Base-by-base conservation (phyloP, 2,888 invertebrate species). In the Leucania comma region DNA sequence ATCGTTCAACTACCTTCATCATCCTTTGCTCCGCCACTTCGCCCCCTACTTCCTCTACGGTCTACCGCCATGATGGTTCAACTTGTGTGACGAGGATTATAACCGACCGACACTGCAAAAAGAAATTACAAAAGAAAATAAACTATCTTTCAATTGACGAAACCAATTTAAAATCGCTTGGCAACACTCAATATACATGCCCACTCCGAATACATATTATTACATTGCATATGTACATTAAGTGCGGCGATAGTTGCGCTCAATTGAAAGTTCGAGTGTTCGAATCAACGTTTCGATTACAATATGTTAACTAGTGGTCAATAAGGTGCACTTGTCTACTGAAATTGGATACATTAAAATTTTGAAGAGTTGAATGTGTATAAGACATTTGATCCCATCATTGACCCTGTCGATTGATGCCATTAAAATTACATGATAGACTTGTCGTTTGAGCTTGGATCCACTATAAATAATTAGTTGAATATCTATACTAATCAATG, bases 141-240 rank as follows among this genome's bases (percentile, higher is more conserved):
- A 48, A 51, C 14, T 4, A 48, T 38, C 6, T 22, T 58, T 53
- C 20, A 35, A 64, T 73, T 56, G 62, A 46, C 26, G 48, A 51
- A 63, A 48, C 48, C 22, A 50, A 72, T 26, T 35, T 17, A 20
- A 51, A 57, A 46, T 8, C 24, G 10, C 51, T 53, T 72, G 59
- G 53, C 60, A 64, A 63, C 42, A 59, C 51, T 60, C 54, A 32
- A 32, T 29, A 35, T 56, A 48, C 20, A 38, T 62, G 58, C 9
- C 35, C 58, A 62, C 29, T 62, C 61, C 58, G 59, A 65, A 75
- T 68, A 62, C 75, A 75, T 75, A 75, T 68, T 51, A 59, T 68
- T 75, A 68, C 1, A n/a, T n/a, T n/a, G n/a, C n/a, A n/a, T 35
- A 12, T 3, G 4, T 29, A 46, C 38, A 38, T 14, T 38, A 24